Evolutionary conservation across 2,888 invertebrate species (phyloP), one percentile per base, ranked within the genome.

Genomic region (Dichetophora obliterata): DNA sequence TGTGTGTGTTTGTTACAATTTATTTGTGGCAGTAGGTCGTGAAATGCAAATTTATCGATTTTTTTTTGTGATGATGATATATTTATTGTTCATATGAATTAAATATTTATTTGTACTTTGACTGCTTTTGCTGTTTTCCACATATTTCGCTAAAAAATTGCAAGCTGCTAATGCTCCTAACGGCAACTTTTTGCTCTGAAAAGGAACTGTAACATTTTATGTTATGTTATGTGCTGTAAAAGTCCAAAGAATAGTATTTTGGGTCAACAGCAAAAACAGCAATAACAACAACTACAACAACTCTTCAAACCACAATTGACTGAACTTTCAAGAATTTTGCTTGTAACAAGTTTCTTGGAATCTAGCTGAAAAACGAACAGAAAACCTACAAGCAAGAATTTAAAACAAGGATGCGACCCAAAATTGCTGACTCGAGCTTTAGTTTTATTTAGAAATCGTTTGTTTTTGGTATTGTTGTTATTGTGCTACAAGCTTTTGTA

Each of bases 351-450:
- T 22, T 22, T 27, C 57, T 14, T 22, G 11, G 57, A 59, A 22
- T 24, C 9, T 22, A 54, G 19, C 22, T 54, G 19, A 22, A 59
- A 27, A 19, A 59, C 8, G 8, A 22, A 19, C 24, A 24, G 5
- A 27, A 19, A 14, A 27, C 11, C 19, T 14, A 22, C 11, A 22
- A 9, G 0, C 24, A 27, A 24, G 11, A 9, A 24, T 54, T 9
- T 9, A 22, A 9, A 24, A 24, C 3, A 11, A 14, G 57, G 27
- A 27, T 19, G 22, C 57, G 57, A 59, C 24, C 24, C 57, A 22
- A 59, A 54, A 59, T 24, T 24, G 57, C 57, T 59, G 57, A 59
- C 57, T 59, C 11, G 9, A 59, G 57, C 24, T 59, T 59, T 59
- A 6, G 24, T 27, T 4, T 22, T 59, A 22, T 22, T 11, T 27